Evolutionary conservation across 2,888 invertebrate genomes (phyloP), one percentile per base, ranked within the genome.

Genomic region (Aspidiotus rigidus): DNA sequence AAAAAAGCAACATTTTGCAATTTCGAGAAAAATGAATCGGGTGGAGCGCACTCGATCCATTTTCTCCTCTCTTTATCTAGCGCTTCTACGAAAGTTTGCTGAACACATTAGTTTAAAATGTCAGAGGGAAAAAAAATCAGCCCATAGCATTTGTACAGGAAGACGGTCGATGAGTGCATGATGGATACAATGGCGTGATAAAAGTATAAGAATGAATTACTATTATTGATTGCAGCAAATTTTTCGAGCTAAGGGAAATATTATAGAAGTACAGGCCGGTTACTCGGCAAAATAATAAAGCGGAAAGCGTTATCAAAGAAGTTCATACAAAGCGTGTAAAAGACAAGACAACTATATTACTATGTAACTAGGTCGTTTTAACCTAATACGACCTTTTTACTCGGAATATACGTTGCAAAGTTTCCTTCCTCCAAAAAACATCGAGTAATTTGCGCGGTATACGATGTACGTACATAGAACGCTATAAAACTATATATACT

Each of bases 331-430:
- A 53, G n/a, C 11, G n/a, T 13, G 53, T 13, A 11, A 53, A 53
- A 64, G 28, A 64, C 16, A 28, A 42, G 41, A 57, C 42, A 49
- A 42, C 59, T 49, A 15, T 66, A 59, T 59, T 49, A 59, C 66
- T 57, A 49, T 59, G 44, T 66, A 66, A 56, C 66, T 66, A 66
- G 66, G 66, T 66, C 66, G 66, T 66, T 66, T 66, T 66, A 66
- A 66, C 66, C 28, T 66, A 66, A 66, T 66, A 59, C 66, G 49
- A 16, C 57, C 63, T 59, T 66, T 28, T 59, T 57, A 59, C 66
- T 66, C 44, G 59, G 56, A 66, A 66, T 66, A 49, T 66, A 66
- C 55, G 55, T 64, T 41, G 56, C 15, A 55, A 55, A 9, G 15
- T 55, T 55, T 55, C 53, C 56, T 55, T 28, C 5, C 28, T 28